A percentile compares a stretch with the other conserved stretches of the same genome.
Conservation (phyloP, 1,140 invertebrate species). For the Whitmania pigra region DNA sequence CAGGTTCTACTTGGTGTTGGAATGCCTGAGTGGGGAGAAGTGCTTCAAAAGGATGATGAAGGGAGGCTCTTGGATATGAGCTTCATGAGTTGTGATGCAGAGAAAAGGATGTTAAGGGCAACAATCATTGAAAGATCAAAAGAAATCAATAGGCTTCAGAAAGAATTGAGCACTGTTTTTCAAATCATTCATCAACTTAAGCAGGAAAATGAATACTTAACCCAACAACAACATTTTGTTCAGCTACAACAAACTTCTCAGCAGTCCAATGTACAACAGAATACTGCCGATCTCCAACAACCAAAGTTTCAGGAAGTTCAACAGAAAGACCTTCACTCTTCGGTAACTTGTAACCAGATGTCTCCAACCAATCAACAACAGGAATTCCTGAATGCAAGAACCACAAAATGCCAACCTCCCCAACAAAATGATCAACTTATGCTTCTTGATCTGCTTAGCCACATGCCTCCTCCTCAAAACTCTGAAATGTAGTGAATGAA, state of each 20-base stretch:
- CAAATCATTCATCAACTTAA: slow-evolving; percentile 3
- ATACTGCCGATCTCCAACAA: background rate
- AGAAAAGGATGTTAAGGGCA: slow-evolving; percentile 10
- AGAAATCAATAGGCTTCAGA: background rate
- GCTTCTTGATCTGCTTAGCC: too few species aligned
- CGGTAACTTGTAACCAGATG: too few species aligned
- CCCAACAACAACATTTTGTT: background rate
- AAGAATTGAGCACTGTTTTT: background rate
- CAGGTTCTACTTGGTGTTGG: background rate
- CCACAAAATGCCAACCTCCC: too few species aligned
- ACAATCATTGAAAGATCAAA: background rate
- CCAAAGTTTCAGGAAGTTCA: background rate
- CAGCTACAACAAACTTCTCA: background rate
- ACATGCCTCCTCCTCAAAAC: too few species aligned
- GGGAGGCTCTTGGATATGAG: background rate
- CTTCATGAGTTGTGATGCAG: background rate
- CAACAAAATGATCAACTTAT: too few species aligned
- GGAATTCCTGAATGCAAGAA: too few species aligned
- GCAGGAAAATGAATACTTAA: background rate
- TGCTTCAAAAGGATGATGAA: slow-evolving; percentile 2
- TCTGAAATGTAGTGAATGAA: too few species aligned
- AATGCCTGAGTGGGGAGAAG: background rate
- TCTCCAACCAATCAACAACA: too few species aligned
- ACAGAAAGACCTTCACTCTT: background rate
- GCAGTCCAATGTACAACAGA: background rate